phyloP scores from a whole-genome alignment of 2,888 invertebrate species.

The Coleophora flavipennella region DNA sequence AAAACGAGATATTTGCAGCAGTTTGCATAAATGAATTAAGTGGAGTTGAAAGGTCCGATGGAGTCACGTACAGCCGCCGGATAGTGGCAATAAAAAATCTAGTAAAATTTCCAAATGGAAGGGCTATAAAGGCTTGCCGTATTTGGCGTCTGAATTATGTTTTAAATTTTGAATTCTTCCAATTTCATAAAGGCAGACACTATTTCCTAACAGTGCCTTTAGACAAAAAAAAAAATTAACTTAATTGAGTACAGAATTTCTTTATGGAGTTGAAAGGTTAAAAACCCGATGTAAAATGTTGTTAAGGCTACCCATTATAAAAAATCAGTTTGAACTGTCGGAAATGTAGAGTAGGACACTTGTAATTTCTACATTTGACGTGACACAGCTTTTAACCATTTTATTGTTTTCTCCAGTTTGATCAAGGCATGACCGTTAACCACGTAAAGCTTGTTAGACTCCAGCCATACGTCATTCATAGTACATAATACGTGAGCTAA shows the following conservation, averaged over 20 bases:
- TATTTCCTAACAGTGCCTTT: no score
- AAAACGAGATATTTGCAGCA: constrained; percentile 41
- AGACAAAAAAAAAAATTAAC: no score
- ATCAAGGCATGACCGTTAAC: constrained; percentile 8
- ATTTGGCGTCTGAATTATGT: constrained; percentile 20
- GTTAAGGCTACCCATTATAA: no score
- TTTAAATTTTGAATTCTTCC: no score
- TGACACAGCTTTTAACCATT: not conserved
- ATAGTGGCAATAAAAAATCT: constrained; percentile 38
- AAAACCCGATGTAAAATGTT: no score
- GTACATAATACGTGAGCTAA: constrained; percentile 38
- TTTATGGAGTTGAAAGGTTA: no score
- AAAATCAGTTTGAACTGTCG: no score
- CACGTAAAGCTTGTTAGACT: constrained; percentile 19
- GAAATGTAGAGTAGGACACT: no score
- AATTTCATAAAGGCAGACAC: no score
- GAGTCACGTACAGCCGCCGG: constrained; percentile 39
- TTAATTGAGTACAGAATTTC: no score
- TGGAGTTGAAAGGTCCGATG: constrained; percentile 27
- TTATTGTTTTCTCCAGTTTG: not conserved
- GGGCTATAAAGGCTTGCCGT: constrained; percentile 30
- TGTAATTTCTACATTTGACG: no score
- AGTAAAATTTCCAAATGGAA: constrained; percentile 25
- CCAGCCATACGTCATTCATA: constrained; percentile 6
- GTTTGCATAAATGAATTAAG: constrained; percentile 55